Evolutionary conservation across 1,140 invertebrate genomes (phyloP).

Genomic region (Phymastichus coffea): DNA sequence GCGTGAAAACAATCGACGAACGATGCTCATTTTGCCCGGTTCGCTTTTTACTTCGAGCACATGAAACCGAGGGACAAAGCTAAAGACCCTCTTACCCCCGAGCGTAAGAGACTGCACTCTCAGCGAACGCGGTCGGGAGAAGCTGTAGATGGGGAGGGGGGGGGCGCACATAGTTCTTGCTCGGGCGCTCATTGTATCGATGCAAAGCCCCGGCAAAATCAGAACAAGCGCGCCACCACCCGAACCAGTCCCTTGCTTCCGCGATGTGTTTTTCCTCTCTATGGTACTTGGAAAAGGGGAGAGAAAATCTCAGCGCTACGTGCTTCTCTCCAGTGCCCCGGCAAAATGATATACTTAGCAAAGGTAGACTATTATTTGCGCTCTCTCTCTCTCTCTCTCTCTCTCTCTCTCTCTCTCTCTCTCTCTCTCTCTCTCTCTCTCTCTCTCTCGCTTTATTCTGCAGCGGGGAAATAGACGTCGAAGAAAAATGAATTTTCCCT

Average conservation of each 20-base stretch:
- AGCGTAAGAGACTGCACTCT: no score
- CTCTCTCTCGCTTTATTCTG: slow-evolving; percentile 10
- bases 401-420: slow-evolving; percentile 1
- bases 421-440: slow-evolving; percentile 1
- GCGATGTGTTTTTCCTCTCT: not conserved
- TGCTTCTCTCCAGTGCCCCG: slow-evolving; percentile 11
- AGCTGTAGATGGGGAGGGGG: no score
- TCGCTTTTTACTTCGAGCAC: no score
- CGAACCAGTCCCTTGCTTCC: not conserved
- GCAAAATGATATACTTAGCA: slow-evolving; percentile 11
- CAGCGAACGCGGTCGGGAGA: no score
- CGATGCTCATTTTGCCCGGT: no score
- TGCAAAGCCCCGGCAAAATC: no score
- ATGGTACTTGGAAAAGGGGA: not conserved
- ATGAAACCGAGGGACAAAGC: no score
- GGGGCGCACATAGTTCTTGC: no score
- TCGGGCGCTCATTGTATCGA: not conserved
- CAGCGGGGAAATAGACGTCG: not conserved
- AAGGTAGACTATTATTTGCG: not conserved
- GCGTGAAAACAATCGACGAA: no score
- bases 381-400: not conserved
- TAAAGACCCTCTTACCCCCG: no score
- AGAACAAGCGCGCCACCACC: not conserved
- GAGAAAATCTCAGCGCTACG: not conserved
- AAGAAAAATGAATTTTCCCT: no score